Evolutionary conservation across 2,797 vertebrate genomes (phyloP).

Genomic region (Enteromius thamalakanensis): DNA sequence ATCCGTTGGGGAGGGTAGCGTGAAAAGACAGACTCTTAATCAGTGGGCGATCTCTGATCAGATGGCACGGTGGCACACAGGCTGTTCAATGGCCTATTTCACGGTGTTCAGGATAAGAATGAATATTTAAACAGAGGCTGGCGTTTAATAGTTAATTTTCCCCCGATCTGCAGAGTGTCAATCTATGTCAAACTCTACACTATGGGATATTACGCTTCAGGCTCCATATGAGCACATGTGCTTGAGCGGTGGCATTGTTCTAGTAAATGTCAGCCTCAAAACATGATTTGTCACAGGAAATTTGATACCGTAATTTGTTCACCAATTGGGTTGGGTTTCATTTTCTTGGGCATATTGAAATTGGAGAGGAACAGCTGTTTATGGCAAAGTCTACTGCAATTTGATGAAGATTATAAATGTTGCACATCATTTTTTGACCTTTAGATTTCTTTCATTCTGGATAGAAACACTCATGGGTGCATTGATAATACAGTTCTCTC

Average conservation of each 20-base stretch:
- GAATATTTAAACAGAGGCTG: constrained; percentile 78
- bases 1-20: constrained; percentile 50
- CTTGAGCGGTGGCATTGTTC: constrained; percentile 67
- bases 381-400: background rate
- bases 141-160: constrained; percentile 80
- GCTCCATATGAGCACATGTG: constrained; percentile 67
- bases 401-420: background rate
- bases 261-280: constrained; percentile 63
- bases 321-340: background rate
- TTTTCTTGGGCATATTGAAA: constrained; percentile 30
- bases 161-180: constrained; percentile 68
- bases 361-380: background rate
- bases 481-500: background rate
- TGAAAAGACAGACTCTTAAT: constrained; percentile 68
- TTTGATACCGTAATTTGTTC: constrained; percentile 3
- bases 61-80: constrained; percentile 57
- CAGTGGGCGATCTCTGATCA: constrained; percentile 56
- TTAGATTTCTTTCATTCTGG: background rate
- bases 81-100: constrained; percentile 63
- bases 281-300: background rate
- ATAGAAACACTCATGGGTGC: background rate
- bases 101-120: constrained; percentile 70
- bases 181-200: constrained; percentile 69
- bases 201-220: constrained; percentile 60
- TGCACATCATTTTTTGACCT: background rate